Conservation (phyloP, 2,888 invertebrate species). For the Protonemura montana region DNA sequence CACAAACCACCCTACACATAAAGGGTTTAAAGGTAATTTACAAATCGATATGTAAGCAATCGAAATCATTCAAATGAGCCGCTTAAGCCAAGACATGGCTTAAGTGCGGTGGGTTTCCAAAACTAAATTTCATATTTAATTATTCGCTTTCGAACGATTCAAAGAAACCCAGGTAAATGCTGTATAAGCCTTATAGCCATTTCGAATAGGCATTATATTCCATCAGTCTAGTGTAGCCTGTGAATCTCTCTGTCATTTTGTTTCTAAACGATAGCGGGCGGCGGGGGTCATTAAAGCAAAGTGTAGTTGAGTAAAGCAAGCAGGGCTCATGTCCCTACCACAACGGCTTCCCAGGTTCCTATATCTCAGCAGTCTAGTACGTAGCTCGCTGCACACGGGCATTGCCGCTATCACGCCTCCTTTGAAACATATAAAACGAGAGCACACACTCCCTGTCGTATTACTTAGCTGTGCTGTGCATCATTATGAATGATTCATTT, state of each 20-base stretch:
- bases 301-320: neutral
- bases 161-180: neutral
- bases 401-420: too few relatives aligned
- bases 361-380: neutral
- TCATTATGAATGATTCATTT: slow-evolving; percentile 5
- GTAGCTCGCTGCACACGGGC: neutral
- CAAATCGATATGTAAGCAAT: neutral
- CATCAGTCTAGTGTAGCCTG: neutral
- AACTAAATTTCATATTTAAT: neutral
- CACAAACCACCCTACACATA: neutral
- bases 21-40: neutral
- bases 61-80: neutral
- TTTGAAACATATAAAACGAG: neutral
- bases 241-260: neutral
- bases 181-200: neutral
- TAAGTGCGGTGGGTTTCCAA: neutral
- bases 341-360: neutral
- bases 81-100: neutral
- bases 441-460: neutral
- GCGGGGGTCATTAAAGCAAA: neutral
- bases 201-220: neutral
- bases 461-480: neutral
- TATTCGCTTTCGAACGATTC: neutral
- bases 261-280: neutral
- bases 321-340: neutral